These are phyloP conservation scores for Xylota sylvarum DNA, from an alignment of 2,888 invertebrate species.

Conservation along the genomic window DNA sequence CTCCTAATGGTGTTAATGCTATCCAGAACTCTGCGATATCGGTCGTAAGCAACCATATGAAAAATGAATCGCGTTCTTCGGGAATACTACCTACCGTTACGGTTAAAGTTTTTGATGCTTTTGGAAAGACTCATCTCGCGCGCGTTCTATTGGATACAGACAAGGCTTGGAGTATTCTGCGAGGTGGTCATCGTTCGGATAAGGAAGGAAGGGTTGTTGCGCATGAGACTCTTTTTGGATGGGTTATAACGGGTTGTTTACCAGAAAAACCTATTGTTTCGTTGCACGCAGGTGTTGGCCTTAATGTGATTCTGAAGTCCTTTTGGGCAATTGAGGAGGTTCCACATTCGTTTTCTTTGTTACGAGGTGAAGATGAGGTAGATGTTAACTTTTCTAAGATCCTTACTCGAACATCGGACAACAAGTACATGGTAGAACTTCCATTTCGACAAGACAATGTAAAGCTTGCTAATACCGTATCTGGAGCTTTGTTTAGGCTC, in stretches of 20 bases:
- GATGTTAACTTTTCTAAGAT: slow-evolving; percentile 1
- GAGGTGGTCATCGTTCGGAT: not conserved
- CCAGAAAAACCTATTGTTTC: not conserved
- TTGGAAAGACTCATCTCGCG: not conserved
- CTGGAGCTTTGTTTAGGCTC: slow-evolving; percentile 14
- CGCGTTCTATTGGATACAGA: slow-evolving; percentile 10
- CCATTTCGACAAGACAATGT: slow-evolving; percentile 32
- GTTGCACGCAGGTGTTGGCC: slow-evolving; percentile 14
- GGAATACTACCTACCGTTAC: slow-evolving; percentile 2
- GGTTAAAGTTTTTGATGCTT: slow-evolving; percentile 13
- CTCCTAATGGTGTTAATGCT: not conserved
- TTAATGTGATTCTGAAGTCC: slow-evolving; percentile 14
- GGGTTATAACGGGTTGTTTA: not conserved
- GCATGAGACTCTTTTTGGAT: not conserved
- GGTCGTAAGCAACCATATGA: not conserved
- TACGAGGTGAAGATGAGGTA: not conserved
- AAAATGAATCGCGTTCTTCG: not conserved
- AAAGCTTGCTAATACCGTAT: slow-evolving; percentile 13
- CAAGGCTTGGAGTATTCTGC: not conserved
- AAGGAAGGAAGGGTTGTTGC: not conserved
- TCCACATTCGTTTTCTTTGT: not conserved
- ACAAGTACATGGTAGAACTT: slow-evolving; percentile 25
- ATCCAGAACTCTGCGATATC: not conserved
- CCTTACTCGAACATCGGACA: not conserved
- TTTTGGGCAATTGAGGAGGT: slow-evolving; percentile 42